Evolutionary conservation across 2,888 invertebrate genomes (phyloP).

Genomic region (Melinaea marsaeus): DNA sequence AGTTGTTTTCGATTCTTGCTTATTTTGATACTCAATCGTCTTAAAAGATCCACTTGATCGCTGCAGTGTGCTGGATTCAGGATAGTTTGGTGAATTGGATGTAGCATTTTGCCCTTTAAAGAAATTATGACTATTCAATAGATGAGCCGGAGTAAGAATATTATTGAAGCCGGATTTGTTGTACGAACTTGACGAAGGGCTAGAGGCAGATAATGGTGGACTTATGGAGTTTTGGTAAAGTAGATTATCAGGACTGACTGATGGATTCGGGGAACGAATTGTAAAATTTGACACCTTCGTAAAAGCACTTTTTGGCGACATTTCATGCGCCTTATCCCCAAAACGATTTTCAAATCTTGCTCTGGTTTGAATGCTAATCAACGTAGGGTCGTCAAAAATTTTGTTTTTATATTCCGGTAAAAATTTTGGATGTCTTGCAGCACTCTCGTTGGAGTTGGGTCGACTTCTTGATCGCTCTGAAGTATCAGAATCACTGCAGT

Average conservation of each 20-base stretch:
- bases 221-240: constrained; percentile 88
- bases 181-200: constrained; percentile 73
- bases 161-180: constrained; percentile 63
- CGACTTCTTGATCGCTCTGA: constrained; percentile 72
- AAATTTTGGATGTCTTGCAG: constrained; percentile 72
- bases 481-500: constrained; percentile 73
- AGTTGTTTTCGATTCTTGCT: constrained; percentile 50
- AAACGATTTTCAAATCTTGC: constrained; percentile 71
- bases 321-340: constrained; percentile 65
- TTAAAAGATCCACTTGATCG: constrained; percentile 50
- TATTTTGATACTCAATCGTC: constrained; percentile 60
- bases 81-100: constrained; percentile 71
- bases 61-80: constrained; percentile 54
- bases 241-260: constrained; percentile 86
- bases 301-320: constrained; percentile 86
- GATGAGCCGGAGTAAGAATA: constrained; percentile 64
- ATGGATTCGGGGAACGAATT: constrained; percentile 81
- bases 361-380: constrained; percentile 73
- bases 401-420: constrained; percentile 76
- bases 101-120: constrained; percentile 75
- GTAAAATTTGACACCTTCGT: constrained; percentile 83
- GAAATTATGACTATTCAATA: constrained; percentile 72
- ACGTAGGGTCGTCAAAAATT: constrained; percentile 79
- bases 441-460: constrained; percentile 76
- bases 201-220: constrained; percentile 80